Conservation (phyloP, 2,113 vertebrate genomes). For the Pangasianodon hypophthalmus region DNA sequence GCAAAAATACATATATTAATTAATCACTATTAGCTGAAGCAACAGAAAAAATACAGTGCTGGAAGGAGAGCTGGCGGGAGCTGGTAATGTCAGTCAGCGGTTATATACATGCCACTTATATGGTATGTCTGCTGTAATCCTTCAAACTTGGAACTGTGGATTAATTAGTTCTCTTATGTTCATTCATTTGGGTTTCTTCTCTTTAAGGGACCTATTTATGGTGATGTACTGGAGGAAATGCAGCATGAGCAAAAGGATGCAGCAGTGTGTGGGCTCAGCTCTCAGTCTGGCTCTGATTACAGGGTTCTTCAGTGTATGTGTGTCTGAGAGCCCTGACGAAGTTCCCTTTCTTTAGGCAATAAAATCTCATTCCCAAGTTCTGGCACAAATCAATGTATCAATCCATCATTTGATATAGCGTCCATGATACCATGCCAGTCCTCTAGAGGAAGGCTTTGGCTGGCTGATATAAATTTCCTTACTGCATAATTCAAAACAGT, state of each 20-base stretch:
- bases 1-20: conserved; percentile 15
- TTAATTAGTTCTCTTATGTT: not conserved
- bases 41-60: not conserved
- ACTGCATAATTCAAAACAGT: conserved; percentile 23
- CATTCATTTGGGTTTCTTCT: conserved; percentile 3
- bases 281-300: conserved; percentile 37
- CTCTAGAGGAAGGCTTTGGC: conserved; percentile 33
- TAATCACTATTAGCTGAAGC: conserved; percentile 8
- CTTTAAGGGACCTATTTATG: conserved; percentile 25
- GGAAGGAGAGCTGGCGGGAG: not conserved
- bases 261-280: conserved; percentile 13
- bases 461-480: conserved; percentile 17
- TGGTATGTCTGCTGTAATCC: not conserved
- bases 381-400: conserved; percentile 15
- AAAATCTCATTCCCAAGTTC: conserved; percentile 30
- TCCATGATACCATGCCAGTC: conserved; percentile 17
- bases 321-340: conserved; percentile 1
- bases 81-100: conserved; percentile 1
- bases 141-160: not conserved
- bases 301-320: not conserved
- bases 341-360: conserved; percentile 27
- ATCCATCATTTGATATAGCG: conserved; percentile 33
- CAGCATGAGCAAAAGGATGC: conserved; percentile 5
- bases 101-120: not conserved
- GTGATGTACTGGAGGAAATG: conserved; percentile 33